These are phyloP conservation scores for Myioborus miniatus DNA, from an alignment of 2,797 vertebrate genomes.

Conservation along the genomic window DNA sequence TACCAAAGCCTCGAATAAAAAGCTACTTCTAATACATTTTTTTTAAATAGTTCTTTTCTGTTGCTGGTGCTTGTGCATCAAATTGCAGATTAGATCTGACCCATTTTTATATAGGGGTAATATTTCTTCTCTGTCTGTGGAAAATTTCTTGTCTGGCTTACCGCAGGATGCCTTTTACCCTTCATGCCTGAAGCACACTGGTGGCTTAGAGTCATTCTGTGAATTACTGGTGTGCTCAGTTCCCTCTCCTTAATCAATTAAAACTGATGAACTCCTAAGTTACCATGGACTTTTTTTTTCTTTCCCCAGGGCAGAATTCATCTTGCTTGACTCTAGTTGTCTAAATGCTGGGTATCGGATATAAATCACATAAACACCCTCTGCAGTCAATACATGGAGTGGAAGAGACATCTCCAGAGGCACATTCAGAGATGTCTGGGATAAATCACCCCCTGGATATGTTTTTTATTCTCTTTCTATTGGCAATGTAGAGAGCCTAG, in stretches of 20 bases:
- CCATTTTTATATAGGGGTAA: background rate
- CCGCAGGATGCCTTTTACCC: background rate
- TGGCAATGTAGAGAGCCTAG: background rate
- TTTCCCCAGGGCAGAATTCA: slow-evolving; percentile 17
- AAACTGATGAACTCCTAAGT: slow-evolving; percentile 21
- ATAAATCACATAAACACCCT: slow-evolving; percentile 30
- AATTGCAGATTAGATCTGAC: background rate
- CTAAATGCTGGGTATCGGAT: background rate
- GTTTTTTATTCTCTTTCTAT: background rate
- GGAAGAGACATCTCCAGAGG: background rate
- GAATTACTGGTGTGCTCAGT: background rate
- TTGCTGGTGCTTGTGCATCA: background rate
- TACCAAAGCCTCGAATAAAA: background rate
- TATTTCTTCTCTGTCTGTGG: background rate
- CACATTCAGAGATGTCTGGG: background rate
- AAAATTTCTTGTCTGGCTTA: background rate
- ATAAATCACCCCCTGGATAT: slow-evolving; percentile 1
- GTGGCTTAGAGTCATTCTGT: background rate
- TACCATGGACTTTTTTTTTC: background rate
- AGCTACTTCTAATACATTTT: background rate
- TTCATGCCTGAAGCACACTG: background rate
- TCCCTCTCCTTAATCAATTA: slow-evolving; percentile 30
- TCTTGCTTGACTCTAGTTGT: slow-evolving; percentile 35
- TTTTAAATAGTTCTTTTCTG: background rate
- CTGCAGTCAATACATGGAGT: background rate